A percentile compares a stretch with the other conserved stretches of the same genome.
Conservation (phyloP, 2,113 vertebrate genomes). For the Anolis carolinensis region DNA sequence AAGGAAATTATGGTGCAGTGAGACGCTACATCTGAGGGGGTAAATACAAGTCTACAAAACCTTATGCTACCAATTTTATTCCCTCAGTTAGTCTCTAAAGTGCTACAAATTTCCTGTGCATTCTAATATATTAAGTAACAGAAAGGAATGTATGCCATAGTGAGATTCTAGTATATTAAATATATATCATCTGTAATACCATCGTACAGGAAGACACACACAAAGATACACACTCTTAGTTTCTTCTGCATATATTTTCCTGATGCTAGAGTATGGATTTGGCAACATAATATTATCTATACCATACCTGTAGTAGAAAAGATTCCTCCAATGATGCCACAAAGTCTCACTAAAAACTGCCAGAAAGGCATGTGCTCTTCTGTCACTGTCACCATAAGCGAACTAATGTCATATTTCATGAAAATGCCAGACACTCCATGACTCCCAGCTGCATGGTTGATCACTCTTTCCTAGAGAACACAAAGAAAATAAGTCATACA, state of each 20-base stretch:
- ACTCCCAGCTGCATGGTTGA: constrained; percentile 95
- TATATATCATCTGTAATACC: neutral
- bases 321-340: constrained; percentile 96
- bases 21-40: no score
- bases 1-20: neutral
- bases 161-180: neutral
- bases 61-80: no score
- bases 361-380: constrained; percentile 98
- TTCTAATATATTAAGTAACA: no score
- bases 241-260: neutral
- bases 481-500: neutral
- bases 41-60: no score
- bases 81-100: no score
- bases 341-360: constrained; percentile 95
- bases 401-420: constrained; percentile 98
- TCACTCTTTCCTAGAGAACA: constrained; percentile 82
- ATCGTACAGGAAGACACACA: neutral
- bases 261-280: neutral
- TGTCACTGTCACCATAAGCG: constrained; percentile 95
- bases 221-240: neutral
- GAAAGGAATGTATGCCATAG: no score
- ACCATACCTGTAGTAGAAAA: constrained; percentile 93
- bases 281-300: neutral
- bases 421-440: constrained; percentile 98
- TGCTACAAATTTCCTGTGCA: no score